Base-by-base conservation (phyloP, 2,888 invertebrate genomes). In the Dicroscelio sp. region DNA sequence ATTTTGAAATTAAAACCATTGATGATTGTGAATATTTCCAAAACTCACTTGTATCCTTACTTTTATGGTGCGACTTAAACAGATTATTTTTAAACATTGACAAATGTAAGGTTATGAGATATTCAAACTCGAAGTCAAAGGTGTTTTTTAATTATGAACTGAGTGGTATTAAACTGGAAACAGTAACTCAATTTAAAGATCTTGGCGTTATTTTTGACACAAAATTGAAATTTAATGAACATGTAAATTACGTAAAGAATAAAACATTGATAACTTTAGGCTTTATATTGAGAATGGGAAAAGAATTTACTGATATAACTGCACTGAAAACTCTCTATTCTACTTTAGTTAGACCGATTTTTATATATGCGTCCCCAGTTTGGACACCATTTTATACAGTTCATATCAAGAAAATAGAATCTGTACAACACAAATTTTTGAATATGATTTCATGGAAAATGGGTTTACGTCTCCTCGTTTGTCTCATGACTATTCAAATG, bases 361-460 rank as follows among this genome's bases (percentile, higher is more conserved):
- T 67, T 17, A 23, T 38, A 35, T 67, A 67, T 38, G 38, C 67
- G 2, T 67, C 67, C 12, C 35, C 67, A 8, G 38, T 67, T 23
- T 67, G 67, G 35, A n/a, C 35, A 6, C 67, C 67, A 6, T 67
- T 67, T 67, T 38, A 38, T 23, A 8, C 4, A 1, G 35, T n/a
- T 3, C 10, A 67, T 23, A 67, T 35, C 1, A 27, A 4, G 2
- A 33, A 23, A 38, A 12, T 67, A 8, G 67, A 67, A 67, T n/a
- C 67, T n/a, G 35, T 67, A n/a, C 67, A 33, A 38, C 38, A 38
- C 38, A 67, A 38, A 38, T 67, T 67, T 67, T 67, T 67, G 2
- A 67, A 67, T 67, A n/a, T n/a, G 23, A 27, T 63, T 17, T 23
- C 63, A 3, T 63, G 63, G 30, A 63, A 63, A 63, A 30, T 63